These are phyloP conservation scores for Ricordea florida DNA, from an alignment of 92 coral and sea anemone species.

Conservation along the genomic window DNA sequence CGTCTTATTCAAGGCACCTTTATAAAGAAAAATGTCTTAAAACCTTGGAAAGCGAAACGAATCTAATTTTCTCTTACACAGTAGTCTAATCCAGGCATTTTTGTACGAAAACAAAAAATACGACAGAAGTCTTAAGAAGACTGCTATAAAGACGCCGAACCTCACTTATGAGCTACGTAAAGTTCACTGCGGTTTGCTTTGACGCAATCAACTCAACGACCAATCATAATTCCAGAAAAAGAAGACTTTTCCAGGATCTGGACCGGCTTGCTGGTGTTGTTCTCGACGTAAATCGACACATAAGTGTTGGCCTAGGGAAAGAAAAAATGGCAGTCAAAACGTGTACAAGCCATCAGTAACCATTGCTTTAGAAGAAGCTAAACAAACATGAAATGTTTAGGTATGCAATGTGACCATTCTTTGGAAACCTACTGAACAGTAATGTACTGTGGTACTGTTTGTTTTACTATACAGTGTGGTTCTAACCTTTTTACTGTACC, in stretches of 20 bases:
- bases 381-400: too few relatives aligned
- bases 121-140: too few relatives aligned
- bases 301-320: constrained; percentile 82
- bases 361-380: too few relatives aligned
- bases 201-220: constrained; percentile 46
- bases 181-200: not conserved
- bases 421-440: not conserved
- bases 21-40: not conserved
- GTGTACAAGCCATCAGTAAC: too few relatives aligned
- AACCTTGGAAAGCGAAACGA: not conserved
- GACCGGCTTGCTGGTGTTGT: constrained; percentile 89
- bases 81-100: not conserved
- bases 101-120: not conserved
- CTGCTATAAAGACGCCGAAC: not conserved
- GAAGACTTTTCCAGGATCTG: constrained; percentile 75
- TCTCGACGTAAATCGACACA: constrained; percentile 90
- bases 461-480: too few relatives aligned
- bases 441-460: too few relatives aligned
- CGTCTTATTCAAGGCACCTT: not conserved
- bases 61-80: not conserved
- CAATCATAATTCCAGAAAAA: constrained; percentile 91
- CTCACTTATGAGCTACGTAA: not conserved
- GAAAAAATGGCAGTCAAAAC: not conserved
- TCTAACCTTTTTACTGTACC: too few relatives aligned
- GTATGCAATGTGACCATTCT: not conserved